Conservation (phyloP, 2,888 invertebrate genomes). For the Heliconius ismenius region DNA sequence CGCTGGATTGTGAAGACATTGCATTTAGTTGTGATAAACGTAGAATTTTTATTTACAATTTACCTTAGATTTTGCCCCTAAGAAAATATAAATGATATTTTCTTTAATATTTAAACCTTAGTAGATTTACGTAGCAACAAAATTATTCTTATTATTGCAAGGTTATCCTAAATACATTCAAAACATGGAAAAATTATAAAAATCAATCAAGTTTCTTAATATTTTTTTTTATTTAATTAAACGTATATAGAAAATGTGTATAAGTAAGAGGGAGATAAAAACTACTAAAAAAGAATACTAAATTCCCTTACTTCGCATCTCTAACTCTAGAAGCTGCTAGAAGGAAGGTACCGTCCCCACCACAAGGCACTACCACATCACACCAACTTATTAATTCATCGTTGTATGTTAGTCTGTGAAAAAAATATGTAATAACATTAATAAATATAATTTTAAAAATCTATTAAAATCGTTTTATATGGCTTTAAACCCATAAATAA, state of each 20-base stretch:
- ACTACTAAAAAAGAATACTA: background rate
- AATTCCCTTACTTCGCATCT: conserved; percentile 73
- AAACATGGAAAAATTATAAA: no score
- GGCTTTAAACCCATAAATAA: no score
- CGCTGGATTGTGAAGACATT: background rate
- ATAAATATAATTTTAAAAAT: background rate
- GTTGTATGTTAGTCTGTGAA: conserved; percentile 70
- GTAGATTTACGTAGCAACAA: no score
- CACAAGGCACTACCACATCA: conserved; percentile 92
- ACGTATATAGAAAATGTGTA: no score
- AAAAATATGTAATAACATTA: background rate
- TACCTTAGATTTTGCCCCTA: no score
- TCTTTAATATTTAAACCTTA: no score
- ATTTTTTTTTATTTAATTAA: no score
- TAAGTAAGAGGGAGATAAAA: background rate
- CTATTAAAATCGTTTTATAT: background rate
- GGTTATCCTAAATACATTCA: no score
- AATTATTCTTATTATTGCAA: no score
- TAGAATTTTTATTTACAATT: no score
- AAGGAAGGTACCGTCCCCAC: conserved; percentile 98
- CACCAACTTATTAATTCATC: conserved; percentile 91
- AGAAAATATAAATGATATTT: no score
- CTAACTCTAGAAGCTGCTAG: conserved; percentile 93
- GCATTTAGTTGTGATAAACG: background rate
- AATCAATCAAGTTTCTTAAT: no score